phyloP scores from a whole-genome alignment of 1,140 invertebrate species.

The Pissodes strobi region DNA sequence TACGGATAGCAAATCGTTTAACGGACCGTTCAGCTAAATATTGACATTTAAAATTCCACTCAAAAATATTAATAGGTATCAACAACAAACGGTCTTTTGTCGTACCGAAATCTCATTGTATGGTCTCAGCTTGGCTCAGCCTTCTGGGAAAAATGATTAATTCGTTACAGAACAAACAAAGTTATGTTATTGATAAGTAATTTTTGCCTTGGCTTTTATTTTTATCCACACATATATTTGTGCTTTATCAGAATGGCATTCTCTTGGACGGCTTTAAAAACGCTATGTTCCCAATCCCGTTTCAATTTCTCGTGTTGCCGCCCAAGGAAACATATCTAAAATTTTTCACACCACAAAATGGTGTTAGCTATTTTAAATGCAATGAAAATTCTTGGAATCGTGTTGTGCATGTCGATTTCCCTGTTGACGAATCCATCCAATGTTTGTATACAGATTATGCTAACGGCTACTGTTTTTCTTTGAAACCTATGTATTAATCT shows the following conservation, averaged over 20 bases:
- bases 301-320: too few relatives aligned
- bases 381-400: too few relatives aligned
- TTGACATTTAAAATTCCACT: conserved; percentile 1
- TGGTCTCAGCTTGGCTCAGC: neutral
- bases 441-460: too few relatives aligned
- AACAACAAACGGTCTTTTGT: conserved; percentile 1
- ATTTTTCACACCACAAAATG: too few relatives aligned
- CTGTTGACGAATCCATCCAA: too few relatives aligned
- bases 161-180: conserved; percentile 30
- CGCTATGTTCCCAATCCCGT: neutral
- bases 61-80: neutral
- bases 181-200: conserved; percentile 30
- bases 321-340: too few relatives aligned
- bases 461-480: too few relatives aligned
- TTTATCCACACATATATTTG: conserved; percentile 16
- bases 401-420: too few relatives aligned
- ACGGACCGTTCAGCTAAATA: too few relatives aligned
- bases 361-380: too few relatives aligned
- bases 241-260: conserved; percentile 2
- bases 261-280: neutral
- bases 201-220: conserved; percentile 26
- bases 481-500: too few relatives aligned
- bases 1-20: too few relatives aligned
- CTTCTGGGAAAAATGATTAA: conserved; percentile 22
- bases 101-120: neutral